Evolutionary conservation across 2,113 vertebrate genomes (phyloP), one percentile per base, ranked within the genome.

Genomic region (Perca fluviatilis): DNA sequence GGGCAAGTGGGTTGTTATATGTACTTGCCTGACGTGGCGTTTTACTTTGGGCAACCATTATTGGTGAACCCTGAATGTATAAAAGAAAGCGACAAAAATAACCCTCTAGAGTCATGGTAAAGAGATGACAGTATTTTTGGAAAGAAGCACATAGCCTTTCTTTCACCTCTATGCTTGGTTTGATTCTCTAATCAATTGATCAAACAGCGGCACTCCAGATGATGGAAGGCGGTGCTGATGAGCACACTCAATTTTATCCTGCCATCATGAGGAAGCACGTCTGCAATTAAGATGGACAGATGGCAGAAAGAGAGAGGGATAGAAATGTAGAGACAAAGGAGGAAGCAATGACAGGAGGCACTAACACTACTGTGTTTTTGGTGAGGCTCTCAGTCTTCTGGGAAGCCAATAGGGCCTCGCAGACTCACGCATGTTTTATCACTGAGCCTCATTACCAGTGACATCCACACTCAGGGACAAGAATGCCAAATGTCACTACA

Each of bases 201-300:
- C 89, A 93, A 91, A 91, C 84, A 85, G 80, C 61, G 7, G 72
- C 80, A 74, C 88, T 84, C n/a, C 27, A 88, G 83, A 84, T 87
- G 91, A 92, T 89, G 84, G 90, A 90, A 84, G 85, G 79, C 66
- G 57, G 84, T 62, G 79, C 85, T 90, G 87, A 92, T 89, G 88
- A 88, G 85, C 85, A 76, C 83, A 84, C 82, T 82, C 82, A 76
- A 72, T 86, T 90, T 81, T 86, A 86, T 86, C 74, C 82, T 56
- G 80, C 80, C 77, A 57, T 79, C 87, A 87, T 68, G 83, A 90
- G 77, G 82, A 88, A 78, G 80, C 81, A 86, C 56, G 84, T 85
- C 87, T 80, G 77, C 88, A 86, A 86, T 93, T 91, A 86, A 92
- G 92, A 94, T 74, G 78, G 91, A 90, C 92, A 94, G 90, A 91